phyloP scores from a whole-genome alignment of 2,888 invertebrate species.

The Glyphotaelius pellucidus region DNA sequence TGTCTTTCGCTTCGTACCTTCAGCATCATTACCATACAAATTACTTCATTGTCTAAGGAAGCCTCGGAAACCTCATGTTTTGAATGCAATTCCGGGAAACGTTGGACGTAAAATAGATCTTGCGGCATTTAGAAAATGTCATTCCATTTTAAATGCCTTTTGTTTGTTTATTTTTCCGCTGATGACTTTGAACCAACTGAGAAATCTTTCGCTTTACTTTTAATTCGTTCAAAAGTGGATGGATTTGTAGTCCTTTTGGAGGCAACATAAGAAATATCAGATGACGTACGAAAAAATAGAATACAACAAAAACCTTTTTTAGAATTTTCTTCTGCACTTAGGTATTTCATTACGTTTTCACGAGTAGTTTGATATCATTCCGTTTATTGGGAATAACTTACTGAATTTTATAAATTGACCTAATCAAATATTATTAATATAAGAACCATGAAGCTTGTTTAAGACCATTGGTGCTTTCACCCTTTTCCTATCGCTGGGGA shows the following conservation, averaged over 20 bases:
- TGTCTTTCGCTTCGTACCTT: not conserved
- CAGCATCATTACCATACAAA: constrained; percentile 5
- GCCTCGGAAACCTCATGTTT: not conserved
- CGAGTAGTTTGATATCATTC: no score
- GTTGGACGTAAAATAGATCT: not conserved
- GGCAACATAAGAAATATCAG: no score
- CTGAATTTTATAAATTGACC: no score
- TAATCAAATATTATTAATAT: no score
- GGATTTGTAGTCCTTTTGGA: not conserved
- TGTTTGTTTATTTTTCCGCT: not conserved
- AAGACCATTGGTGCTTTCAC: no score
- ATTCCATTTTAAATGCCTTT: not conserved
- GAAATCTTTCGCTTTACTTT: not conserved
- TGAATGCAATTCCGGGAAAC: not conserved
- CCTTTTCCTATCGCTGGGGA: no score
- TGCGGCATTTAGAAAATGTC: not conserved
- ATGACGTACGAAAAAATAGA: no score
- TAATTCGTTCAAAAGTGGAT: not conserved
- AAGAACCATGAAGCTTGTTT: no score
- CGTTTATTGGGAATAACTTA: no score
- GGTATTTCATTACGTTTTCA: no score
- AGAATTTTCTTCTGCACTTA: no score
- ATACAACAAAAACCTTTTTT: no score
- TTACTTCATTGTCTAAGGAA: constrained; percentile 4
- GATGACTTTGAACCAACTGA: not conserved